Conservation (phyloP, 2,888 invertebrate species). For the Rugalucina vietnamica region DNA sequence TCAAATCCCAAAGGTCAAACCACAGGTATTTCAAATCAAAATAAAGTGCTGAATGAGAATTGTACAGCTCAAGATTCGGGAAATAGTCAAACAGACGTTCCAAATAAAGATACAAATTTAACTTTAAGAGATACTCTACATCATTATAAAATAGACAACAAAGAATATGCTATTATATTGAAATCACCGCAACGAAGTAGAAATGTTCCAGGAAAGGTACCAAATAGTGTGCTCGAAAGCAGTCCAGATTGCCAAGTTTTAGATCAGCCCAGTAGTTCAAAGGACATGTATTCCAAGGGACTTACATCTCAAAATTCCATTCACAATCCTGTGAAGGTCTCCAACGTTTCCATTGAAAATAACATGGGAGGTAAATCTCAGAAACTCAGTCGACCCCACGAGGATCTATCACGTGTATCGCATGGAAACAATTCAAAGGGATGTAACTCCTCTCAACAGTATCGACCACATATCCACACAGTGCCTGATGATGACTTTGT, state of each 20-base stretch:
- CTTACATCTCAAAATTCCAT: too few relatives aligned
- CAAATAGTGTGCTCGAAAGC: not conserved
- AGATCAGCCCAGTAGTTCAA: not conserved
- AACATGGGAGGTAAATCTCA: too few relatives aligned
- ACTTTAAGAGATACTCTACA: constrained; percentile 12
- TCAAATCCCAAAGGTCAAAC: not conserved
- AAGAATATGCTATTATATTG: constrained; percentile 43
- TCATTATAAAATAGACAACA: constrained; percentile 48
- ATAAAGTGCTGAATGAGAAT: not conserved
- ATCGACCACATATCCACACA: constrained; percentile 50
- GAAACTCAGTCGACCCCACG: too few relatives aligned
- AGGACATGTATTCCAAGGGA: not conserved
- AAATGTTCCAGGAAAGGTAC: not conserved
- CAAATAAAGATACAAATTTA: not conserved
- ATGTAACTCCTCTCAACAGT: not conserved
- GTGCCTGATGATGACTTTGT: constrained; percentile 46
- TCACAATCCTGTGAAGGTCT: too few relatives aligned
- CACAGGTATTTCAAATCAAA: not conserved
- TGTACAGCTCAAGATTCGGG: not conserved
- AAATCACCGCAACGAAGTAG: constrained; percentile 44
- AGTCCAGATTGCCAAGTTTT: not conserved
- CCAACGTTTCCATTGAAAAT: too few relatives aligned
- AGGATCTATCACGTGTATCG: too few relatives aligned
- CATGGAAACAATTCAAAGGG: not conserved
- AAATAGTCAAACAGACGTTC: not conserved